Percentiles rank a stretch among this genome's conserved stretches.
Evolutionary conservation across 2,113 vertebrate species (phyloP).

Genomic region (Merops nubicus): DNA sequence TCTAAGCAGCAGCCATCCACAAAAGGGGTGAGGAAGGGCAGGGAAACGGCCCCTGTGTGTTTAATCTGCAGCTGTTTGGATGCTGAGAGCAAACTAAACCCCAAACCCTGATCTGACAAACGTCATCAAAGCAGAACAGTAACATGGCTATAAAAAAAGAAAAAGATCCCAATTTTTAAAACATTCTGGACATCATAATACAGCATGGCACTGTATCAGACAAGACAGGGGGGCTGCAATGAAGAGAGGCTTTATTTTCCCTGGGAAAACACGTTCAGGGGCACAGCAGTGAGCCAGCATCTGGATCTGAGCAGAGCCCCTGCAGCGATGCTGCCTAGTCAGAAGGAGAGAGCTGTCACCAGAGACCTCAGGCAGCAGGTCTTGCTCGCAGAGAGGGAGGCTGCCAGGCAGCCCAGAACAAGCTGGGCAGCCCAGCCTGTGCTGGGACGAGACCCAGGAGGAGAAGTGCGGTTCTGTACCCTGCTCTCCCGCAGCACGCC

Average conservation of each 20-base stretch:
- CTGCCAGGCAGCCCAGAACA: rapidly evolving
- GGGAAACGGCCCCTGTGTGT: neutral
- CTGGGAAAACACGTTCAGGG: neutral
- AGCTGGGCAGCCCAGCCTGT: neutral
- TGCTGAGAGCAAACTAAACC: neutral
- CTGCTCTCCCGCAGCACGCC: neutral
- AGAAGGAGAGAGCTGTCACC: neutral
- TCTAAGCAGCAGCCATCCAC: neutral
- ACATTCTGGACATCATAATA: neutral
- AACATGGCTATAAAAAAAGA: neutral
- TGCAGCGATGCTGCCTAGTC: neutral
- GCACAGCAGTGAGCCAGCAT: neutral
- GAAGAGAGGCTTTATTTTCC: neutral
- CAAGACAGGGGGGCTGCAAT: neutral
- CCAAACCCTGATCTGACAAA: neutral
- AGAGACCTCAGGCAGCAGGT: neutral
- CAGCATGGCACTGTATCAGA: rapidly evolving
- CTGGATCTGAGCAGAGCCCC: neutral
- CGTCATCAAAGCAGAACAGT: rapidly evolving
- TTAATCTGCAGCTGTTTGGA: neutral
- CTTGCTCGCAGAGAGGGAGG: neutral
- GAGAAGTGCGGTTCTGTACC: neutral
- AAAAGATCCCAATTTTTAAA: neutral
- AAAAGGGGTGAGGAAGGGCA: rapidly evolving
- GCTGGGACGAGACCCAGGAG: neutral